Conservation (phyloP, 2,797 vertebrate genomes). For the Oceanodroma leucorhoa region DNA sequence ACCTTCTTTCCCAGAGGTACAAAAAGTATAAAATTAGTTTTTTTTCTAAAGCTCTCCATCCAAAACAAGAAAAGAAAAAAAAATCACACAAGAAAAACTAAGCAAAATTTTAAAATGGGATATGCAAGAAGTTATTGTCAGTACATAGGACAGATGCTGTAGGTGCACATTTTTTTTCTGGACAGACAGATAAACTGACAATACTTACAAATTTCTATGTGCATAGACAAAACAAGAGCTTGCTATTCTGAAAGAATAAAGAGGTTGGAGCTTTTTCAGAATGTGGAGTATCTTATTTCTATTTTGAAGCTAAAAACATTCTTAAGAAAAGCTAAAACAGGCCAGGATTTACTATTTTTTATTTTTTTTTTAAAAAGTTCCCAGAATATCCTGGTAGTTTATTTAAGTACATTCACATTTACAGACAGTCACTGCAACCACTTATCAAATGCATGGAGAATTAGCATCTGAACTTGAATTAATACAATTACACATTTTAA, state of each 20-base stretch:
- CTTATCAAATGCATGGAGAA: background rate
- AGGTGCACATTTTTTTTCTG: background rate
- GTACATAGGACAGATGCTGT: background rate
- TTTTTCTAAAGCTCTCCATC: background rate
- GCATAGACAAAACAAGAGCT: background rate
- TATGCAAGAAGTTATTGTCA: background rate
- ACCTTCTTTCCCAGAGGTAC: background rate
- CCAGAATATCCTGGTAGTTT: background rate
- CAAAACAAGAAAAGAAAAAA: background rate
- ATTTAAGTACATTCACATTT: background rate
- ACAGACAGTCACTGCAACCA: background rate
- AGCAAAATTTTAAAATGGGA: background rate
- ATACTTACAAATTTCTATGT: background rate
- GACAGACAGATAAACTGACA: background rate
- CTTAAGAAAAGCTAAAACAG: background rate
- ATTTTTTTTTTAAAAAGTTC: background rate
- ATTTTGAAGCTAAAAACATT: background rate
- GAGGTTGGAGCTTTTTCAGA: background rate
- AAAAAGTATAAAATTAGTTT: background rate
- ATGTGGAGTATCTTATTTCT: background rate
- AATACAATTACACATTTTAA: background rate
- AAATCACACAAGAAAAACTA: background rate
- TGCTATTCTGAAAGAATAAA: background rate
- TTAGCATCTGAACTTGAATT: constrained; percentile 8
- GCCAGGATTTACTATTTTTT: background rate